These are phyloP conservation scores for Sturnus vulgaris DNA, from an alignment of 2,113 vertebrate genomes.

Conservation along the genomic window DNA sequence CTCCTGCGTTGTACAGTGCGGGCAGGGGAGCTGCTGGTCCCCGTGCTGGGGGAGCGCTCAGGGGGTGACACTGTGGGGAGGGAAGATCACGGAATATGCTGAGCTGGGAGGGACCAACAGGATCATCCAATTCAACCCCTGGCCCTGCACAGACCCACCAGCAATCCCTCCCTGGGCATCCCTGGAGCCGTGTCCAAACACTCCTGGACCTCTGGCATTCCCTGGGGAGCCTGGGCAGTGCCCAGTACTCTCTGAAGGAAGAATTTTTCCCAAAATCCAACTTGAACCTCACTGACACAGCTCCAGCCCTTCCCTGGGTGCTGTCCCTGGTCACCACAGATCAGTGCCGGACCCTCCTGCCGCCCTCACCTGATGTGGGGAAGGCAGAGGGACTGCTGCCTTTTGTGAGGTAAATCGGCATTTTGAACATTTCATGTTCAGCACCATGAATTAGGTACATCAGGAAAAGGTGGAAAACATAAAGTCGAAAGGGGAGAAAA, in stretches of 20 bases:
- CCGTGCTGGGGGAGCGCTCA: background rate
- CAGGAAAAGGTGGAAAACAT: accelerated
- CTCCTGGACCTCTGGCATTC: background rate
- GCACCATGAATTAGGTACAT: accelerated
- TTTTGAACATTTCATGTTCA: background rate
- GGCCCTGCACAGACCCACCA: too few species aligned
- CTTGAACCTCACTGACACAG: accelerated
- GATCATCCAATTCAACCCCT: accelerated
- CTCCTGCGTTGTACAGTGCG: background rate
- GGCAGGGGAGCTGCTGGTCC: too few species aligned
- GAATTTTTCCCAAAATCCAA: background rate
- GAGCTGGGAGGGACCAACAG: background rate
- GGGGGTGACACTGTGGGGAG: background rate
- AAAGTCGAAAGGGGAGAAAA: too few species aligned
- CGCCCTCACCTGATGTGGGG: background rate
- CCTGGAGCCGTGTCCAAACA: background rate
- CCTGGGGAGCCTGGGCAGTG: background rate
- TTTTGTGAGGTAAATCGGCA: background rate
- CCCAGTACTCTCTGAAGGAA: background rate
- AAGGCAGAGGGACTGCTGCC: background rate
- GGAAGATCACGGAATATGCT: background rate
- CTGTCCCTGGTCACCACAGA: background rate
- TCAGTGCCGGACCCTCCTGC: background rate
- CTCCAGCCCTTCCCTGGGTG: background rate
- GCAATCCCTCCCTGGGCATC: accelerated